Percentiles rank a stretch among this genome's conserved stretches.
Conservation (phyloP, 2,797 vertebrate genomes). For the Hafferia zeledoni region DNA sequence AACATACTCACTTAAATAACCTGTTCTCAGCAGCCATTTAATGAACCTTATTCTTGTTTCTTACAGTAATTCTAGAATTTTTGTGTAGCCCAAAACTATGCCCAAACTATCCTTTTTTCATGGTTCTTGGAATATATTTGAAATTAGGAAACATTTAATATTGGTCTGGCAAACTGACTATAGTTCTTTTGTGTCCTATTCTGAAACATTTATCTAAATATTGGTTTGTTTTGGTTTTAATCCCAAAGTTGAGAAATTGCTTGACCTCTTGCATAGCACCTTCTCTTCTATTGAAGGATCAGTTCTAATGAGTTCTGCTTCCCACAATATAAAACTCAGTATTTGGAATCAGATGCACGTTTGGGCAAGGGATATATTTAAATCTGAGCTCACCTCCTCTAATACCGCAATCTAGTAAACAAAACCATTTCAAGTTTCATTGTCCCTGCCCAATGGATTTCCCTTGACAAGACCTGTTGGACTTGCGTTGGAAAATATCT, state of each 20-base stretch:
- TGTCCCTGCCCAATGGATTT: background rate
- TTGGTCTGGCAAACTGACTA: background rate
- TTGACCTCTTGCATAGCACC: background rate
- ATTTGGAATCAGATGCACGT: background rate
- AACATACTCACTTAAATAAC: constrained; percentile 9
- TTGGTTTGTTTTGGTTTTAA: background rate
- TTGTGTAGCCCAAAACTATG: background rate
- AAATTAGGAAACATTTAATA: background rate
- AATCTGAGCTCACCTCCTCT: background rate
- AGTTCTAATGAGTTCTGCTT: background rate
- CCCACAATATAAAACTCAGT: background rate
- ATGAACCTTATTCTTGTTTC: background rate
- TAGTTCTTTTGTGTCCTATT: background rate
- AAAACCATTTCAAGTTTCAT: background rate
- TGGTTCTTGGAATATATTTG: background rate
- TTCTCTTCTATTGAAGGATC: background rate
- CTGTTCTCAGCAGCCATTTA: background rate
- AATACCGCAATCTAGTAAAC: background rate
- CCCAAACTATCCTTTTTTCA: background rate
- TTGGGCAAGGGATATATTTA: background rate
- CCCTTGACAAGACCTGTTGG: background rate
- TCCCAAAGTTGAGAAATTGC: background rate
- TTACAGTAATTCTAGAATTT: background rate
- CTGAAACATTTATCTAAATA: background rate
- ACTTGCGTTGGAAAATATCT: background rate